These are phyloP conservation scores for Antechinus flavipes DNA, from an alignment of 2,113 vertebrate genomes.

Conservation along the genomic window DNA sequence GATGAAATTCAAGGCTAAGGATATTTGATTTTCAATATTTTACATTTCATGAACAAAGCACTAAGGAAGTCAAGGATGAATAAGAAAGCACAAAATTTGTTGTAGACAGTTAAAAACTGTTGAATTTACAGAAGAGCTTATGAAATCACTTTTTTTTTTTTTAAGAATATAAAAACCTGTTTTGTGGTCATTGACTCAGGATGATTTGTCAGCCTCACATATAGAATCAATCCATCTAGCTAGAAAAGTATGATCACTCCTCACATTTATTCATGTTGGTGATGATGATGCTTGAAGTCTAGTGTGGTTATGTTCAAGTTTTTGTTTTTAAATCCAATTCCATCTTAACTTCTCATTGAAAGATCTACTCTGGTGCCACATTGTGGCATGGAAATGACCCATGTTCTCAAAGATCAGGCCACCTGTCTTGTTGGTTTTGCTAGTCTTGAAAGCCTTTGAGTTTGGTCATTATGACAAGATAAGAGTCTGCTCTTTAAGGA, in stretches of 20 bases:
- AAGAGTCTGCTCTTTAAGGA: not conserved
- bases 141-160: not conserved
- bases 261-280: not conserved
- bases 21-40: not conserved
- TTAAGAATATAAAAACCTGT: not conserved
- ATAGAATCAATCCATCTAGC: not conserved
- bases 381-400: not conserved
- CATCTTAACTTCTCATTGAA: not conserved
- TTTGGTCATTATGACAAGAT: not conserved
- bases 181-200: not conserved
- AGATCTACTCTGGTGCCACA: not conserved
- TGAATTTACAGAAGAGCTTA: not conserved
- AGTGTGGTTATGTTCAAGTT: not conserved
- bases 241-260: not conserved
- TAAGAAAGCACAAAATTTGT: not conserved
- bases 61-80: not conserved
- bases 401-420: not conserved
- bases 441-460: not conserved
- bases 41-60: not conserved
- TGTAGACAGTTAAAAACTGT: not conserved
- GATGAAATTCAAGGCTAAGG: not conserved
- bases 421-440: not conserved
- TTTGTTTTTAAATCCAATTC: not conserved
- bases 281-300: not conserved
- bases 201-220: not conserved